A percentile compares a stretch with the other conserved stretches of the same genome.
Conservation (phyloP, 2,113 vertebrate genomes). For the Pelodiscus sinensis region DNA sequence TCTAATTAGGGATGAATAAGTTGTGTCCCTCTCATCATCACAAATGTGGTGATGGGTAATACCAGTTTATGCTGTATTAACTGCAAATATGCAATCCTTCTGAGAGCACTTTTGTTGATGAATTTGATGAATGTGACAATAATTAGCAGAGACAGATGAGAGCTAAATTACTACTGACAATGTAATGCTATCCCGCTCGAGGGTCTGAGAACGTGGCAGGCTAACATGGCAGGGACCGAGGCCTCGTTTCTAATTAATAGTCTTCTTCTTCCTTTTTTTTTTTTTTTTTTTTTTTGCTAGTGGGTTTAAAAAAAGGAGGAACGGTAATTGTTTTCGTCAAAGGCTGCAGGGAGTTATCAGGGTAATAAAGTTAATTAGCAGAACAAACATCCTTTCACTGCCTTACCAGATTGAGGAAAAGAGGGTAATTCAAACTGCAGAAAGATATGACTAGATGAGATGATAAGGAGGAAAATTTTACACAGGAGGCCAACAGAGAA, state of each 20-base stretch:
- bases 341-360: constrained; percentile 99
- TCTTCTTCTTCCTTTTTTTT: constrained; percentile 64
- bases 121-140: constrained; percentile 99
- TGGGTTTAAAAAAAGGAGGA: constrained; percentile 72
- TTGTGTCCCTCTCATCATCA: constrained; percentile 96
- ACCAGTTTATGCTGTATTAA: constrained; percentile 99
- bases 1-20: constrained; percentile 99
- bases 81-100: constrained; percentile 98
- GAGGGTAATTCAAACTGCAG: constrained; percentile 89
- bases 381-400: constrained; percentile 96
- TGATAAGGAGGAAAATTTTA: constrained; percentile 85
- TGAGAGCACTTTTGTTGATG: constrained; percentile 99
- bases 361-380: constrained; percentile 99
- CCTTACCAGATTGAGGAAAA: constrained; percentile 87
- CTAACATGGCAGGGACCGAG: constrained; percentile 88
- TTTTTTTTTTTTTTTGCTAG: constrained; percentile 73
- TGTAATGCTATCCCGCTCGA: constrained; percentile 97
- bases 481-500: constrained; percentile 81
- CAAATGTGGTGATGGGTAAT: constrained; percentile 97
- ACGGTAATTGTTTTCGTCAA: constrained; percentile 99
- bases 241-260: constrained; percentile 93
- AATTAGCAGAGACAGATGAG: constrained; percentile 99
- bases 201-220: constrained; percentile 92
- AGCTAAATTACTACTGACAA: constrained; percentile 99
- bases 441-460: constrained; percentile 87